These are phyloP conservation scores for Pegoplata infirma DNA, from an alignment of 2,888 invertebrate species.

Conservation along the genomic window DNA sequence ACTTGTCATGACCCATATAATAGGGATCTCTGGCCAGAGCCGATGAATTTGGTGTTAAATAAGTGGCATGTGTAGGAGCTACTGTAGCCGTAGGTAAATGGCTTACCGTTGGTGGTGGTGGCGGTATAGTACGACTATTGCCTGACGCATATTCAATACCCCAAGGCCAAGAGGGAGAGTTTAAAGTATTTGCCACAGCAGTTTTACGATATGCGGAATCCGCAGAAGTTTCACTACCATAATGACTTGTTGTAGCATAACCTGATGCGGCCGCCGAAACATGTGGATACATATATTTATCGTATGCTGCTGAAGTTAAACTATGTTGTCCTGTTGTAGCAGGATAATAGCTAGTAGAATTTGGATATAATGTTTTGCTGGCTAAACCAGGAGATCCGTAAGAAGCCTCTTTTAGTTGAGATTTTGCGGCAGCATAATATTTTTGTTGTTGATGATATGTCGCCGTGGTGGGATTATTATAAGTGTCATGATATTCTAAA, in stretches of 20 bases:
- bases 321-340: slow-evolving; percentile 29
- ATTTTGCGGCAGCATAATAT: slow-evolving; percentile 63
- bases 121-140: slow-evolving; percentile 66
- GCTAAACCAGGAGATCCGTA: slow-evolving; percentile 63
- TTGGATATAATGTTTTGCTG: slow-evolving; percentile 43
- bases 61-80: slow-evolving; percentile 59
- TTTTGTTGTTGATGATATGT: slow-evolving; percentile 64
- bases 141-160: slow-evolving; percentile 67
- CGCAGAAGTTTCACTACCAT: slow-evolving; percentile 34
- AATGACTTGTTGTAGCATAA: slow-evolving; percentile 29
- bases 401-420: slow-evolving; percentile 68
- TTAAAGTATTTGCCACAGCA: slow-evolving; percentile 34
- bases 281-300: slow-evolving; percentile 69
- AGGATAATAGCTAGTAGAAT: slow-evolving; percentile 33
- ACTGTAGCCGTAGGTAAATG: slow-evolving; percentile 57
- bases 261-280: slow-evolving; percentile 30
- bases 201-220: slow-evolving; percentile 68
- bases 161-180: slow-evolving; percentile 68
- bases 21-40: slow-evolving; percentile 55
- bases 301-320: slow-evolving; percentile 41
- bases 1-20: slow-evolving; percentile 62
- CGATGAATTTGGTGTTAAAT: slow-evolving; percentile 54
- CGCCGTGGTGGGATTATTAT: slow-evolving; percentile 40
- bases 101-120: slow-evolving; percentile 43
- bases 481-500: slow-evolving; percentile 54